These are phyloP conservation scores for Nephrotoma appendiculata DNA, from an alignment of 2,888 invertebrate genomes.

Conservation along the genomic window DNA sequence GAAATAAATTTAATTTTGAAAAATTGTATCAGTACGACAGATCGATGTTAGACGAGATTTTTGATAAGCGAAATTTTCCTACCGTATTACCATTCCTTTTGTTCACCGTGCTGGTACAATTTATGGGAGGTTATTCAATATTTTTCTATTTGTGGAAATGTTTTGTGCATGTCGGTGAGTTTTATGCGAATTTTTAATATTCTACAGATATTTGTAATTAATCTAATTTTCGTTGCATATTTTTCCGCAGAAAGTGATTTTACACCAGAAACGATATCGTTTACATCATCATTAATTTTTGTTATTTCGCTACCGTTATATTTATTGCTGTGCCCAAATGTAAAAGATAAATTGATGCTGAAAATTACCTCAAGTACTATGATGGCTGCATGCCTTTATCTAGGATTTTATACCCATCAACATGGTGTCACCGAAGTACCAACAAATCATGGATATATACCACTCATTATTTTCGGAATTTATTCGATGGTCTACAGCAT, in stretches of 20 bases:
- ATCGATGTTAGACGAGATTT: not conserved
- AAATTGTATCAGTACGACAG: not conserved
- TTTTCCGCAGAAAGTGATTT: not conserved
- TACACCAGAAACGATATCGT: not conserved
- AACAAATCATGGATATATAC: constrained; percentile 10
- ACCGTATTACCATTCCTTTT: not conserved
- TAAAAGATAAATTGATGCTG: not conserved
- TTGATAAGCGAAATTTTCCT: not conserved
- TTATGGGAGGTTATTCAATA: not conserved
- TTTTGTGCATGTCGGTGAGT: not conserved
- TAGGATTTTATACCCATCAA: constrained; percentile 12
- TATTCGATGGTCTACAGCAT: constrained; percentile 11
- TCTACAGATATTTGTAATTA: not conserved
- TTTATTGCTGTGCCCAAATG: not conserved
- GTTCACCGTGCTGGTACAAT: not conserved
- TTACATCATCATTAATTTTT: not conserved
- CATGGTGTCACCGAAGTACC: constrained; percentile 9
- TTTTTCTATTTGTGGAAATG: not conserved
- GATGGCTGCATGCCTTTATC: constrained; percentile 7
- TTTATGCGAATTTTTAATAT: not conserved
- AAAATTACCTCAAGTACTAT: constrained; percentile 6
- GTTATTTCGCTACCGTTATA: not conserved
- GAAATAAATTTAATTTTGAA: not conserved
- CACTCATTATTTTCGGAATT: constrained; percentile 10
- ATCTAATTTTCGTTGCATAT: not conserved